phyloP scores from a whole-genome alignment of 1,140 invertebrate species.

The Pemphigus obesinymphae region DNA sequence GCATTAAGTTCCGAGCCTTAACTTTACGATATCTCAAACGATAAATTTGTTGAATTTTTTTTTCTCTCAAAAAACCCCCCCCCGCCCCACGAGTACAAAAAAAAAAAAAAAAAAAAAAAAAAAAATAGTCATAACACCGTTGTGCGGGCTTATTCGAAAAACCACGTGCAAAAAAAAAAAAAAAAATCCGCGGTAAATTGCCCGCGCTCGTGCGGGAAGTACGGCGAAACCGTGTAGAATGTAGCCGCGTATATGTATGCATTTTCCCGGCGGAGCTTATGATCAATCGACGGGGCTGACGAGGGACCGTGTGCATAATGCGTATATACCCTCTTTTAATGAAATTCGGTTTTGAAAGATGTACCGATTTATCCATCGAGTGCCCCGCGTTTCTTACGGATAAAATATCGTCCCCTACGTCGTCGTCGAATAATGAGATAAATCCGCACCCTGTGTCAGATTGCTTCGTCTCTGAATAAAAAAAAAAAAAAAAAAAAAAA shows the following conservation, averaged over 20 bases:
- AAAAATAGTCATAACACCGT: too few relatives aligned
- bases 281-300: constrained; percentile 25
- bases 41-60: too few relatives aligned
- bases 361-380: neutral
- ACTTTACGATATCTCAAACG: too few relatives aligned
- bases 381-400: neutral
- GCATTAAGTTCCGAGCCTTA: too few relatives aligned
- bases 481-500: neutral
- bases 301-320: neutral
- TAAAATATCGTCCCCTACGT: neutral
- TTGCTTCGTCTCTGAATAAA: neutral
- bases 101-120: too few relatives aligned
- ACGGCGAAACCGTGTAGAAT: neutral
- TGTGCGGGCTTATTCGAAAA: too few relatives aligned
- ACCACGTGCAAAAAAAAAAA: too few relatives aligned
- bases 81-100: too few relatives aligned
- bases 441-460: neutral
- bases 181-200: neutral
- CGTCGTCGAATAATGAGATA: neutral
- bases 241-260: too few relatives aligned
- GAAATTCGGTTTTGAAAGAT: constrained; percentile 13
- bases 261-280: neutral
- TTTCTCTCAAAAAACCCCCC: too few relatives aligned
- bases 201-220: neutral
- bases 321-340: neutral